Evolutionary conservation across 1,140 invertebrate species (phyloP).

Genomic region (Lepidurus couesii): DNA sequence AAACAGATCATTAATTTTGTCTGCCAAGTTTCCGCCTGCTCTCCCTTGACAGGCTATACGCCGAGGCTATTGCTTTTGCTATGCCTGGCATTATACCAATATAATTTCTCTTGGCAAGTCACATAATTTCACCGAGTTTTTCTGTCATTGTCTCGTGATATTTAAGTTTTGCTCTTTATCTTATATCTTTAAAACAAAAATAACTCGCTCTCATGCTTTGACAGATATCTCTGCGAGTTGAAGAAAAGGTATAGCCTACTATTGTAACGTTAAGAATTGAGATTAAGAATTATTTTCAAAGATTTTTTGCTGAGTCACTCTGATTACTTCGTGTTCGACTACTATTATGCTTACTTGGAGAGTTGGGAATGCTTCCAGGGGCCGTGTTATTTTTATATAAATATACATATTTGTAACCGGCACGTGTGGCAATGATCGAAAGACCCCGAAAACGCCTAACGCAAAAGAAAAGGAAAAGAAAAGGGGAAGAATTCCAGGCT

Average conservation of each 20-base stretch:
- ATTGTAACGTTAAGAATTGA: background rate
- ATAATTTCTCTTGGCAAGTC: background rate
- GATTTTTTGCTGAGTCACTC: conserved; percentile 1
- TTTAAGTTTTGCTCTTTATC: too few species aligned
- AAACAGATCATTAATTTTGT: conserved; percentile 22
- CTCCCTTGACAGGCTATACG: background rate
- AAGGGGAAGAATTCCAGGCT: background rate
- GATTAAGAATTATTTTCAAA: background rate
- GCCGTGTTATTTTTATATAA: background rate
- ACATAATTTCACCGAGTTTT: background rate
- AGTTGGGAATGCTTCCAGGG: background rate
- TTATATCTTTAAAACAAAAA: background rate
- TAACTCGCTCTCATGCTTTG: background rate
- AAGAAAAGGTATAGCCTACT: background rate
- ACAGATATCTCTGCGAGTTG: background rate
- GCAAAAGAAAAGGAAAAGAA: background rate
- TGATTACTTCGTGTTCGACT: background rate
- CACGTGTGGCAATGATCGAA: conserved; percentile 14
- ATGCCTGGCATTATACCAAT: background rate
- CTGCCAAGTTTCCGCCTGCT: background rate
- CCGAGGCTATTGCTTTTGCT: background rate
- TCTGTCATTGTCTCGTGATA: background rate
- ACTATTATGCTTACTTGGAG: background rate
- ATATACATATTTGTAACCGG: background rate
- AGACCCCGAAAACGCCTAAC: conserved; percentile 3